Evolutionary conservation across 2,888 invertebrate genomes (phyloP).

Genomic region (Dinocampus coccinellae): DNA sequence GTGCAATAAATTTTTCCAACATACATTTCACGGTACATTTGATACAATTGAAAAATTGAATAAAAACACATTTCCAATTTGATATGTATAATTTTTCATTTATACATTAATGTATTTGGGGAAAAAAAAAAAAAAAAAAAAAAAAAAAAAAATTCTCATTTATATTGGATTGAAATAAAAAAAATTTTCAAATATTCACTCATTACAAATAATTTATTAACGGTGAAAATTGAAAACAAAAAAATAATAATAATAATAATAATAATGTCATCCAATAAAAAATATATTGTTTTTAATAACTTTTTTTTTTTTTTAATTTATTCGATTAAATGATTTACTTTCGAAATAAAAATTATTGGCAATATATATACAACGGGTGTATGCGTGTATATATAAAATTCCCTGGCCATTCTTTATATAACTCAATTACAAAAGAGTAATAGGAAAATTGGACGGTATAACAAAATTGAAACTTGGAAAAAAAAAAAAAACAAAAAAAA

Average conservation of each 20-base stretch:
- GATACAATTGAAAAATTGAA: neutral
- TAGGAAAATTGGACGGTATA: neutral
- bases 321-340: neutral
- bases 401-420: neutral
- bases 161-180: too few species aligned
- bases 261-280: too few species aligned
- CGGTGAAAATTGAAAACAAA: too few species aligned
- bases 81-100: too few species aligned
- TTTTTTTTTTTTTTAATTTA: neutral
- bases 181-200: too few species aligned
- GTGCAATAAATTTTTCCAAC: slow-evolving; percentile 1
- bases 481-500: neutral
- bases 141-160: too few species aligned
- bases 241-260: too few species aligned
- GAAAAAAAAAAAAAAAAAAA: too few species aligned
- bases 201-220: too few species aligned
- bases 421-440: neutral
- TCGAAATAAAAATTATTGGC: neutral
- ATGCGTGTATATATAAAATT: neutral
- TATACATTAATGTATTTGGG: too few species aligned
- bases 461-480: neutral
- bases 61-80: neutral
- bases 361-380: neutral
- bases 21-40: neutral
- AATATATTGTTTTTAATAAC: neutral